Evolutionary conservation across 2,113 vertebrate genomes (phyloP).

Genomic region (Marcusenius ussheri): DNA sequence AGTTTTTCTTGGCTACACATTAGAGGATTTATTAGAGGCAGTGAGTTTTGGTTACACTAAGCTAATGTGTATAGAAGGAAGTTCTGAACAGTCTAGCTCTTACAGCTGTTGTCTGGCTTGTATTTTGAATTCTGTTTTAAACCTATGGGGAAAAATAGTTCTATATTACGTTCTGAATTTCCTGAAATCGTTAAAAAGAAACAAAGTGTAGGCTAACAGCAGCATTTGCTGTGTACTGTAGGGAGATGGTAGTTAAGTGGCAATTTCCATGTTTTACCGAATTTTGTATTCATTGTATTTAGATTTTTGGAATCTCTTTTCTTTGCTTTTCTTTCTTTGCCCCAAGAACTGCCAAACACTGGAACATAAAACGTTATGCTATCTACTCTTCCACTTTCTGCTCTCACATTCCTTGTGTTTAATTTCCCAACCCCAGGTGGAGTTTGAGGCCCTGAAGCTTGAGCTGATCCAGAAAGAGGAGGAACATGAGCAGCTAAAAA

Average conservation of each 20-base stretch:
- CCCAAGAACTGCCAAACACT: neutral
- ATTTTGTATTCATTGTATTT: neutral
- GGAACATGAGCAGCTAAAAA: conserved; percentile 59
- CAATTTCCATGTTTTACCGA: neutral
- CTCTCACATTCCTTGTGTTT: neutral
- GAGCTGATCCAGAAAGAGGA: conserved; percentile 69
- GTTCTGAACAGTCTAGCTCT: neutral
- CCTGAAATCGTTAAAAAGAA: neutral
- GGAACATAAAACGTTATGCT: neutral
- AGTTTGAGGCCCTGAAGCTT: conserved; percentile 71
- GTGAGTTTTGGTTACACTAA: neutral
- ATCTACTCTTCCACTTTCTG: neutral
- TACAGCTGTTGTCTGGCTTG: neutral
- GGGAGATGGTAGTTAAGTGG: neutral
- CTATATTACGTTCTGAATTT: neutral
- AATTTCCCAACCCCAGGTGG: conserved; percentile 49
- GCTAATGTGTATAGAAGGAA: neutral
- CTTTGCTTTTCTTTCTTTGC: neutral
- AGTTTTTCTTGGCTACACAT: neutral
- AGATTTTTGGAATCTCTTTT: neutral
- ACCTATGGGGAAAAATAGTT: neutral
- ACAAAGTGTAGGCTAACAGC: neutral
- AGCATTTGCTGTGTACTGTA: neutral
- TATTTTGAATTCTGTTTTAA: neutral
- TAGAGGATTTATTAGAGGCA: neutral